Evolutionary conservation across 2,113 vertebrate species (phyloP).

Genomic region (Heloderma charlesbogerti): DNA sequence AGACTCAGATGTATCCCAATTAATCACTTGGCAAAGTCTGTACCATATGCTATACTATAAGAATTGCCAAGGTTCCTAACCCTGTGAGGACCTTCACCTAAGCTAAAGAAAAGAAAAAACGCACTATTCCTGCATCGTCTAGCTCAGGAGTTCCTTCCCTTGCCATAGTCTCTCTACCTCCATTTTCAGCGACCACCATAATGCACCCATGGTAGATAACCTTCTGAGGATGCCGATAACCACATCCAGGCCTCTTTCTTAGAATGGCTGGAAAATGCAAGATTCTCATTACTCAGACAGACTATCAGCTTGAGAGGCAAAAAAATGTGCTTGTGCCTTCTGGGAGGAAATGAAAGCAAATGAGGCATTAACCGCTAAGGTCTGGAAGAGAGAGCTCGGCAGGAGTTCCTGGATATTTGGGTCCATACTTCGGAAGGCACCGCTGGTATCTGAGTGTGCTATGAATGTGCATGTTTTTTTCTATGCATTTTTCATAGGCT

Average conservation of each 20-base stretch:
- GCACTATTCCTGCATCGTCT: neutral
- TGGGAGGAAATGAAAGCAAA: conserved; percentile 5
- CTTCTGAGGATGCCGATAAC: neutral
- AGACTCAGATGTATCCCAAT: neutral
- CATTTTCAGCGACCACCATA: neutral
- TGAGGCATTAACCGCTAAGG: conserved; percentile 1
- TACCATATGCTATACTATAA: neutral
- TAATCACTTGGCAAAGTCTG: neutral
- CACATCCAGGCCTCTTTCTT: neutral
- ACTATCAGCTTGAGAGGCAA: neutral
- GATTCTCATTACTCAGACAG: neutral
- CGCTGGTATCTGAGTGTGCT: neutral
- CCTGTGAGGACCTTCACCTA: neutral
- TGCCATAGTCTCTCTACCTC: neutral
- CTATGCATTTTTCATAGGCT: neutral
- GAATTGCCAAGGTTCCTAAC: neutral
- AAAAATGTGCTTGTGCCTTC: conserved; percentile 9
- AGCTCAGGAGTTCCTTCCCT: neutral
- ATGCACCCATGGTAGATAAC: neutral
- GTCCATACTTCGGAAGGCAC: neutral
- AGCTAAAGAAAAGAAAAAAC: neutral
- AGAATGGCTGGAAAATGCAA: neutral
- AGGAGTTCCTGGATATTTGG: neutral
- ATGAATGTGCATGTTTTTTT: neutral
- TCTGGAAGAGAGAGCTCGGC: neutral